Percentiles rank a stretch among this genome's conserved stretches.
phyloP scores from a whole-genome alignment of 2,888 invertebrate genomes.

The Rhingia campestris region DNA sequence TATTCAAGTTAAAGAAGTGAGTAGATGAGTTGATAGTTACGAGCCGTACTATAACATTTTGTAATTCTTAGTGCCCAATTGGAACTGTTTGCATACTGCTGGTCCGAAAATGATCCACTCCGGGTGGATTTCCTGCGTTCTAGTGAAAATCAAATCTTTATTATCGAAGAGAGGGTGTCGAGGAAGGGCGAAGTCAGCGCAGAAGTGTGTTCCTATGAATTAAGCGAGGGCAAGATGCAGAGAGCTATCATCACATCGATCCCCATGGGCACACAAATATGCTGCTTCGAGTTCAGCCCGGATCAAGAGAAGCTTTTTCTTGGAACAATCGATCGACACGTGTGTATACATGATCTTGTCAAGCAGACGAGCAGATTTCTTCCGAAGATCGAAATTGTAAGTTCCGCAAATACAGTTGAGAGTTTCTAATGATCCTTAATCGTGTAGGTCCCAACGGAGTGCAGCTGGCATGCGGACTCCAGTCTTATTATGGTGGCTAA shows the following conservation, averaged over 20 bases:
- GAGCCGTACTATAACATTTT: neutral
- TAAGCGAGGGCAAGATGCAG: conserved; percentile 85
- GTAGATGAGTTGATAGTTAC: conserved; percentile 61
- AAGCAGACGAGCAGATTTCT: conserved; percentile 89
- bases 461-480: conserved; percentile 89
- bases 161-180: conserved; percentile 92
- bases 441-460: conserved; percentile 86
- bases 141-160: conserved; percentile 88
- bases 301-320: conserved; percentile 90
- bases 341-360: conserved; percentile 90
- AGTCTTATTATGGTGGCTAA: conserved; percentile 87
- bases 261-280: conserved; percentile 87
- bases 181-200: conserved; percentile 88
- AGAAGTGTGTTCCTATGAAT: conserved; percentile 87
- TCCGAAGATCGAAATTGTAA: conserved; percentile 90
- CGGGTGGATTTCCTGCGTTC: conserved; percentile 90
- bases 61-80: conserved; percentile 85
- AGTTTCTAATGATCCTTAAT: neutral
- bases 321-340: conserved; percentile 92
- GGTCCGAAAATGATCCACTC: conserved; percentile 94
- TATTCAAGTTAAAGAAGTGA: conserved; percentile 90
- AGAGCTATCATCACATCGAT: conserved; percentile 87
- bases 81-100: conserved; percentile 90
- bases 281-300: conserved; percentile 87
- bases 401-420: conserved; percentile 77